phyloP scores from a whole-genome alignment of 2,888 invertebrate species.

The Epsilonema sp. region DNA sequence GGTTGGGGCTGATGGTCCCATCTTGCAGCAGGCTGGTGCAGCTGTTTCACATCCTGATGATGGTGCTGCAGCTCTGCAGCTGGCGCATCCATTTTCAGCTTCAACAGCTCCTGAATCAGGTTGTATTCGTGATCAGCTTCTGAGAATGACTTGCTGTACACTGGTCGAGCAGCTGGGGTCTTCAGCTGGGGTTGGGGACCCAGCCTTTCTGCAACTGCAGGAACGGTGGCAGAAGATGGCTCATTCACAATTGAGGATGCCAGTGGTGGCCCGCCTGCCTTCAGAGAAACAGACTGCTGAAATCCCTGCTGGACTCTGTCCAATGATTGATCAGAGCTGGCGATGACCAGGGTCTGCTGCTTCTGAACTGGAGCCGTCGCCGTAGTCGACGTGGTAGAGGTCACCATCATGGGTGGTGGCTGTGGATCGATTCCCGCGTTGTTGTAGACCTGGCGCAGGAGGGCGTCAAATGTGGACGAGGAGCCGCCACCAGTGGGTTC shows the following conservation, averaged over 20 bases:
- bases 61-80: constrained; percentile 6
- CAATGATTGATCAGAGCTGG: neutral
- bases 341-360: neutral
- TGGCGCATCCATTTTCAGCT: constrained; percentile 12
- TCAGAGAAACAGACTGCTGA: constrained; percentile 2
- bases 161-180: neutral
- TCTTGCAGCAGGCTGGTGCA: too few species aligned
- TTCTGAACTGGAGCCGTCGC: neutral
- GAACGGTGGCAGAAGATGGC: neutral
- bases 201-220: neutral
- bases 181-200: neutral
- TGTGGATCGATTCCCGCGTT: neutral
- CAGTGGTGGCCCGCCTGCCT: too few species aligned
- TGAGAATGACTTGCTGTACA: neutral
- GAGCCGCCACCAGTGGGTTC: neutral
- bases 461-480: neutral
- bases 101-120: constrained; percentile 13
- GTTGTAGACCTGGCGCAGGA: neutral
- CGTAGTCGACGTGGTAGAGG: neutral
- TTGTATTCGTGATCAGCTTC: constrained; percentile 10
- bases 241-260: too few species aligned
- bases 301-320: neutral
- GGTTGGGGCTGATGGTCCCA: neutral
- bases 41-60: constrained; percentile 6
- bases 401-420: neutral